Conservation (phyloP, 1,140 invertebrate species). For the Eumaeus atala region DNA sequence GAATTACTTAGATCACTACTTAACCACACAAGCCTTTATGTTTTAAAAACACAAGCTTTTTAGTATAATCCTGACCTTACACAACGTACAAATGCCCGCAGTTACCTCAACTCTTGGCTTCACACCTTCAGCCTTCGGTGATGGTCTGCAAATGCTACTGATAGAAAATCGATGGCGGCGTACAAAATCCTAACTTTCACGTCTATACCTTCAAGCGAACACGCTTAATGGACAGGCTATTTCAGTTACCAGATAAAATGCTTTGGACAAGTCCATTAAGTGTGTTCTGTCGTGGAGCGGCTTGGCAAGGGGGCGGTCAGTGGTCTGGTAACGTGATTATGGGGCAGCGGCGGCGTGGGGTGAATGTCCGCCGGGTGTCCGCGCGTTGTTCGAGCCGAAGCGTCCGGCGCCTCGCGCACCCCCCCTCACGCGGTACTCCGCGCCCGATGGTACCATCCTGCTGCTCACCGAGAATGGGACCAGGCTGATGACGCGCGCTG, state of each 20-base stretch:
- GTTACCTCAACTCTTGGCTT: conserved; percentile 73
- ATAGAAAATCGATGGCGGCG: conserved; percentile 55
- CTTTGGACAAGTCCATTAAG: conserved; percentile 41
- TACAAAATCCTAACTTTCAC: conserved; percentile 48
- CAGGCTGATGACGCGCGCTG: conserved; percentile 67
- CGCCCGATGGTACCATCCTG: conserved; percentile 69
- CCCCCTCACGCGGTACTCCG: conserved; percentile 64
- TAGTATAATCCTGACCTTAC: conserved; percentile 72
- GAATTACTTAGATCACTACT: conserved; percentile 70
- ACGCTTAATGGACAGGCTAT: conserved; percentile 46
- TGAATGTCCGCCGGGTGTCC: conserved; percentile 54
- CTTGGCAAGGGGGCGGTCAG: conserved; percentile 50
- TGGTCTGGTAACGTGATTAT: conserved; percentile 63
- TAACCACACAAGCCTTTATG: conserved; percentile 70
- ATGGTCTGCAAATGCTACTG: conserved; percentile 54
- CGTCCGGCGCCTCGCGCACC: conserved; percentile 43
- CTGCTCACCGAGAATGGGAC: conserved; percentile 73
- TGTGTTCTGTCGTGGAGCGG: conserved; percentile 48
- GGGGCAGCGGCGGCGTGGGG: conserved; percentile 65
- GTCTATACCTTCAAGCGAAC: conserved; percentile 49
- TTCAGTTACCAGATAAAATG: not conserved
- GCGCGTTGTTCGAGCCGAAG: conserved; percentile 56
- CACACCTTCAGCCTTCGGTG: conserved; percentile 67
- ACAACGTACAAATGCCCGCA: conserved; percentile 72
- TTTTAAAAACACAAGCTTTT: conserved; percentile 72